phyloP scores from a whole-genome alignment of 1,140 invertebrate genomes.

The Microplitis demolitor region DNA sequence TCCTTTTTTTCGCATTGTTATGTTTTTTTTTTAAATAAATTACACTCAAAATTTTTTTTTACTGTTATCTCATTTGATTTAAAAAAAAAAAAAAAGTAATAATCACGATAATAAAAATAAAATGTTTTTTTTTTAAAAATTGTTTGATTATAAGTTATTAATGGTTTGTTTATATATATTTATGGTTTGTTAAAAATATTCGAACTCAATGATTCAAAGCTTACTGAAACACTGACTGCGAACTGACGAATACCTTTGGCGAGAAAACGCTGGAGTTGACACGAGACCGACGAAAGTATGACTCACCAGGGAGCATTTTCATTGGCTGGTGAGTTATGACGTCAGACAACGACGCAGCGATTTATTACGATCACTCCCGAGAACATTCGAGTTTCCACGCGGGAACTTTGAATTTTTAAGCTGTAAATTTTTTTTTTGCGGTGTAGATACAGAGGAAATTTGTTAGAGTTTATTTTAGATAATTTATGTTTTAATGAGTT shows the following conservation, averaged over 20 bases:
- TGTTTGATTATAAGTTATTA: not conserved
- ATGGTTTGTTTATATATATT: not conserved
- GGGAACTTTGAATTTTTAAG: not conserved
- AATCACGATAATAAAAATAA: too few relatives aligned
- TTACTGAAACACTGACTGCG: not conserved
- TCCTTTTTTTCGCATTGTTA: conserved; percentile 56
- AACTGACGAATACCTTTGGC: not conserved
- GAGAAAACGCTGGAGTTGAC: conserved; percentile 35
- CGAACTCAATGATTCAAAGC: not conserved
- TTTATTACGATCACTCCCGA: not conserved
- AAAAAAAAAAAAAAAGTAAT: too few relatives aligned
- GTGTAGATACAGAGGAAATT: too few relatives aligned
- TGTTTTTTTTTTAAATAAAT: not conserved
- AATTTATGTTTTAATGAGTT: too few relatives aligned
- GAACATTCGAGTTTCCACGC: not conserved
- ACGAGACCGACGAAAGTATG: conserved; percentile 43
- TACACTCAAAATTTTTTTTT: not conserved
- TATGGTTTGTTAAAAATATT: not conserved
- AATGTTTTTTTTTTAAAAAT: not conserved
- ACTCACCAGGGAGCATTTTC: conserved; percentile 39
- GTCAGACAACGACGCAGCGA: conserved; percentile 27
- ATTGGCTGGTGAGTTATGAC: conserved; percentile 45
- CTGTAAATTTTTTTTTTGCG: too few relatives aligned
- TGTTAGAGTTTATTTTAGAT: too few relatives aligned
- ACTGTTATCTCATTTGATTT: not conserved